Percentiles rank a stretch among this genome's conserved stretches.
Conservation (phyloP, 2,797 vertebrate species). For the Euphonia xanthogaster region DNA sequence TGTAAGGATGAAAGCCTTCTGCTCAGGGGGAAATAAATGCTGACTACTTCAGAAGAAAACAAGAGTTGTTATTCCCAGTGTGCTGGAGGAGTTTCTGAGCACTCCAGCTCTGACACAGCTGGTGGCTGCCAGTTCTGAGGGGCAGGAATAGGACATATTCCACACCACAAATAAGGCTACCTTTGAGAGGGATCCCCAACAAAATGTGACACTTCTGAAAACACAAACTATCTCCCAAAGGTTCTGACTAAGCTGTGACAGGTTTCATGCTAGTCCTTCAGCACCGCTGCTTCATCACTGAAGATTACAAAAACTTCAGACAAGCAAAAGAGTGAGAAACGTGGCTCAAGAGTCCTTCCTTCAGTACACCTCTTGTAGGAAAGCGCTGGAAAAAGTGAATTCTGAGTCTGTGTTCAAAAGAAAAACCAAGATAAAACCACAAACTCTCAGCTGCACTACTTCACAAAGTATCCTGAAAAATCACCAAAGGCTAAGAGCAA, state of each 20-base stretch:
- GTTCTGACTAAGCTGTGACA: background rate
- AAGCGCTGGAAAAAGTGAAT: background rate
- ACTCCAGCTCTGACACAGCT: background rate
- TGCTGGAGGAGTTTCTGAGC: background rate
- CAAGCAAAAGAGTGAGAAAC: background rate
- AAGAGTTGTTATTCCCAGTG: background rate
- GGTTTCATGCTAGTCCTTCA: background rate
- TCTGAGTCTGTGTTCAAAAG: background rate
- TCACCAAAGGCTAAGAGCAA: background rate
- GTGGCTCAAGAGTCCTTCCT: background rate
- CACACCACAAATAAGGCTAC: background rate
- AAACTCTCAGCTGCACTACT: background rate
- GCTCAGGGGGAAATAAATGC: background rate
- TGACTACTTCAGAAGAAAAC: background rate
- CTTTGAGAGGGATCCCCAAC: background rate
- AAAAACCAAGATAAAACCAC: background rate
- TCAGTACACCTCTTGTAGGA: background rate
- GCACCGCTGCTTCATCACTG: background rate
- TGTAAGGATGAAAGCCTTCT: background rate
- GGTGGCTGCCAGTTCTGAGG: background rate
- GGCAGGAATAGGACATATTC: background rate
- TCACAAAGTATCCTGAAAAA: background rate
- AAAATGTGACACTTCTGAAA: background rate
- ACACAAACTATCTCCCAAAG: background rate
- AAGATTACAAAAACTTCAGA: background rate